phyloP scores from a whole-genome alignment of 1,140 invertebrate species.

The Drosophila kikkawai region DNA sequence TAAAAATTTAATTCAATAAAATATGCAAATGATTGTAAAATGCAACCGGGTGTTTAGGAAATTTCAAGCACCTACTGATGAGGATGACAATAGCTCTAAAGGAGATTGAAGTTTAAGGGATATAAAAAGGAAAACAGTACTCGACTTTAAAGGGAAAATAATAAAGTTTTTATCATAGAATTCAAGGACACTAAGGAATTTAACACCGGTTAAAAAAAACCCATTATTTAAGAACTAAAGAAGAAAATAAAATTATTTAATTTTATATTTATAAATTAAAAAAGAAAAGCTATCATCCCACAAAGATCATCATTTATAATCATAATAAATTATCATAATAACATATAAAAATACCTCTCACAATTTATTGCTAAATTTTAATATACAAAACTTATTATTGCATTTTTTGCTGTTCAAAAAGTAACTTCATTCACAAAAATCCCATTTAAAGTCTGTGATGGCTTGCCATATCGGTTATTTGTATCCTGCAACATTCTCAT shows the following conservation, averaged over 20 bases:
- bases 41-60: background rate
- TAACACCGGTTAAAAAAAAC: background rate
- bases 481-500: slow-evolving; percentile 14
- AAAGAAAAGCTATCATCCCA: too few relatives aligned
- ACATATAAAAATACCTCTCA: too few relatives aligned
- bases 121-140: background rate
- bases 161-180: background rate
- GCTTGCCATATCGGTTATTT: slow-evolving; percentile 25
- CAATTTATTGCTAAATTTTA: too few relatives aligned
- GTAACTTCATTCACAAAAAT: slow-evolving; percentile 5
- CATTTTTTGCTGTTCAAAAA: background rate
- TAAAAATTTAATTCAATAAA: slow-evolving; percentile 17
- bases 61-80: background rate
- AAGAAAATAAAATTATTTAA: background rate
- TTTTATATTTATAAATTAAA: too few relatives aligned
- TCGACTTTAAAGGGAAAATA: background rate
- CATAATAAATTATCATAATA: too few relatives aligned
- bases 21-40: slow-evolving; percentile 22
- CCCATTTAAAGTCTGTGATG: slow-evolving; percentile 5
- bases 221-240: background rate
- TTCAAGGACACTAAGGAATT: background rate
- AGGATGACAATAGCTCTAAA: too few relatives aligned
- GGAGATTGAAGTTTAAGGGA: background rate
- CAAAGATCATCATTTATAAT: too few relatives aligned
- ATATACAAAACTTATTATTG: too few relatives aligned